Evolutionary conservation across 2,797 vertebrate genomes (phyloP), one percentile per base, ranked within the genome.

Genomic region (Eurystomus glaucurus): DNA sequence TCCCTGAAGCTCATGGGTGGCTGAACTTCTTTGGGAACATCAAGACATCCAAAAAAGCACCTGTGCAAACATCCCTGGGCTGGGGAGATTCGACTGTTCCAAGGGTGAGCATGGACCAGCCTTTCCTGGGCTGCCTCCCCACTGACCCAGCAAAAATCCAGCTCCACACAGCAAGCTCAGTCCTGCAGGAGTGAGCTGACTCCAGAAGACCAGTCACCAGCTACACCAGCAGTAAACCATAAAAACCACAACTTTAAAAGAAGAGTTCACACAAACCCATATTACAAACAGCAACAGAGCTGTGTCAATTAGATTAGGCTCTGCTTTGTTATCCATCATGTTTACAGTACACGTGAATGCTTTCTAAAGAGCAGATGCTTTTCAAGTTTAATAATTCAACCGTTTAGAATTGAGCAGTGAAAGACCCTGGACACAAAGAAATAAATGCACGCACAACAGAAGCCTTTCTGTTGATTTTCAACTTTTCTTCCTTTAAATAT

Each of bases 361-460:
- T 52, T 94, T 86, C 91, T 92, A 52, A 94, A 90, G 90, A 96
- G 94, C 96, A 97, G 93, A 88, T 94, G 91, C 93, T 94, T 95
- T 97, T 96, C 90, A 92, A 90, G 91, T 94, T 96, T 93, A 96
- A 75, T 93, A 95, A 97, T 90, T 95, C 95, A 90, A 39, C 88
- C 14, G 0, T 88, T 97, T 50, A 94, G 90, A 95, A 91, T 3
- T 8, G 58, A 91, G 74, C 85, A 85, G 75, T 46, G 74, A 92
- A 93, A 93, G 88, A 90, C 57, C 37, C 68, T 33, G 51, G 95
- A 85, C 71, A 85, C 85, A 7, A 90, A 93, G 89, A 88, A 96
- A 94, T 35, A 90, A 93, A 83, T 4, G 52, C 85, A 66, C 1
- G 9, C 57, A 74, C 64, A 85, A 93, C 60, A 55, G 79, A 76